Evolutionary conservation across 2,888 invertebrate genomes (phyloP).

Genomic region (Operophtera brumata): DNA sequence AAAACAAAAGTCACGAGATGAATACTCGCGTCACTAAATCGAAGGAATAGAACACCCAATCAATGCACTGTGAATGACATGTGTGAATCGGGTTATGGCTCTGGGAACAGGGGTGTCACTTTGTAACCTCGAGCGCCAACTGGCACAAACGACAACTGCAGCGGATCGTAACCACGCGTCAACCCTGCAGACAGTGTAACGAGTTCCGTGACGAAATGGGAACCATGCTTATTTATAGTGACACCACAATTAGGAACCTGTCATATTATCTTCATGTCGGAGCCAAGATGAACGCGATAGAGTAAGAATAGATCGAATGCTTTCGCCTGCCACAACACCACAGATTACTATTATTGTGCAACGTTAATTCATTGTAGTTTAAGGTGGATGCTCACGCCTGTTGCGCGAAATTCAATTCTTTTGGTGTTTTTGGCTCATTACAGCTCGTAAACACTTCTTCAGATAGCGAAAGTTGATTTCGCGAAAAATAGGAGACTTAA

Average conservation of each 20-base stretch:
- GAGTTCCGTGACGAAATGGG: conserved; percentile 22
- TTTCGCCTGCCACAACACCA: conserved; percentile 1
- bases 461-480: too few species aligned
- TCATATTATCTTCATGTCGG: conserved; percentile 26
- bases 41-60: conserved; percentile 8
- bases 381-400: too few species aligned
- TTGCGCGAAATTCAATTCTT: too few species aligned
- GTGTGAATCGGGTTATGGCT: conserved; percentile 4
- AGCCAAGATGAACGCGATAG: conserved; percentile 19
- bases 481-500: too few species aligned
- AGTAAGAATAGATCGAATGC: conserved; percentile 16
- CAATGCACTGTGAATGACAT: conserved; percentile 20
- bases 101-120: conserved; percentile 29
- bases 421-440: too few species aligned
- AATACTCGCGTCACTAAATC: conserved; percentile 1
- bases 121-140: conserved; percentile 34
- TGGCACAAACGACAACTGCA: conserved; percentile 17
- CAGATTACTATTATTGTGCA: not conserved
- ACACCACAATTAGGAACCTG: conserved; percentile 29
- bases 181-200: conserved; percentile 14
- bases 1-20: conserved; percentile 23
- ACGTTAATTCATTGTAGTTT: too few species aligned
- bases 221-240: conserved; percentile 32
- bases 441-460: too few species aligned
- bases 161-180: conserved; percentile 24